phyloP scores from a whole-genome alignment of 2,797 vertebrate genomes.

The Sebastes itinus region DNA sequence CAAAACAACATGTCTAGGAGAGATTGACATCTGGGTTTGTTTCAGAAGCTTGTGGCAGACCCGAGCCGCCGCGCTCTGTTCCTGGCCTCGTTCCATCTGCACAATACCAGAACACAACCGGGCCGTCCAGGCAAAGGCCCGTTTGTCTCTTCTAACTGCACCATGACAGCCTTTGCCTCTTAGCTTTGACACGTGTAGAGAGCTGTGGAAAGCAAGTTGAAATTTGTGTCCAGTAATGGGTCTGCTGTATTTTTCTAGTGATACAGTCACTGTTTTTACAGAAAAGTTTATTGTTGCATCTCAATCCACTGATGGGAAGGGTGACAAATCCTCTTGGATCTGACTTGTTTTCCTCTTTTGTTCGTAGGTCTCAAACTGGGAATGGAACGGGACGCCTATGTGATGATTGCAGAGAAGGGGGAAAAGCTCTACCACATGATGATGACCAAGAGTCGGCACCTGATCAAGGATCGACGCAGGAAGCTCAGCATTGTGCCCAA shows the following conservation, averaged over 20 bases:
- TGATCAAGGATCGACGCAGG: constrained; percentile 95
- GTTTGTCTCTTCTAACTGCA: constrained; percentile 50
- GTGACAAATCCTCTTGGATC: not conserved
- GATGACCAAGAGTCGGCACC: constrained; percentile 94
- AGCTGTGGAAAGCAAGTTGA: constrained; percentile 3
- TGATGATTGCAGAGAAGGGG: constrained; percentile 98
- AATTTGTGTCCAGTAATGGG: constrained; percentile 4
- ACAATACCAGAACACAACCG: constrained; percentile 50
- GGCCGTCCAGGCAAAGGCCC: constrained; percentile 21
- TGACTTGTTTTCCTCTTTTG: constrained; percentile 6
- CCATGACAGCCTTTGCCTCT: constrained; percentile 31
- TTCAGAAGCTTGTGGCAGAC: constrained; percentile 32
- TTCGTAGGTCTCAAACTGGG: constrained; percentile 93
- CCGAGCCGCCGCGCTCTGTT: constrained; percentile 17
- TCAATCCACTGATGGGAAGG: not conserved
- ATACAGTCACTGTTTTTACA: not conserved
- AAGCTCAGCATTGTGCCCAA: constrained; percentile 97
- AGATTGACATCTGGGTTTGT: constrained; percentile 71
- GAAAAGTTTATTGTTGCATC: not conserved
- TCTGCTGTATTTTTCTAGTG: constrained; percentile 27
- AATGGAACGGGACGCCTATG: constrained; percentile 97
- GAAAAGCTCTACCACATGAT: constrained; percentile 99
- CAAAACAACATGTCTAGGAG: constrained; percentile 12
- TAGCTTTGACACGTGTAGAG: constrained; percentile 16
- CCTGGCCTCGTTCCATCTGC: constrained; percentile 39